Evolutionary conservation across 2,113 vertebrate species (phyloP).

Genomic region (Cryptoleucopteryx plumbea): DNA sequence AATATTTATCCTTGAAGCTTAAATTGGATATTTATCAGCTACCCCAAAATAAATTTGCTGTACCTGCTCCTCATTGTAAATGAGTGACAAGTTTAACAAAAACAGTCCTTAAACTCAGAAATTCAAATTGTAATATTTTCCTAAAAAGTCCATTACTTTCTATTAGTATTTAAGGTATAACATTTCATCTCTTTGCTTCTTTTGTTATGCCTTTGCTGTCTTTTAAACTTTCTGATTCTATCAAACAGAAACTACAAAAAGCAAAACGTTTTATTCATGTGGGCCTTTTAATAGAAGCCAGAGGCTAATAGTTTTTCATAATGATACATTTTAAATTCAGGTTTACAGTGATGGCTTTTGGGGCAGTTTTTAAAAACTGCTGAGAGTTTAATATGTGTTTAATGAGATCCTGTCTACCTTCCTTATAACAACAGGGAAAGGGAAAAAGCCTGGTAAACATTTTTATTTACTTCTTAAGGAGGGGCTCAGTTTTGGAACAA

Average conservation of each 20-base stretch:
- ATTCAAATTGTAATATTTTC: background rate
- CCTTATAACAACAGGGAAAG: too few relatives aligned
- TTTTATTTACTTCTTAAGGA: too few relatives aligned
- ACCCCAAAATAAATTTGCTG: background rate
- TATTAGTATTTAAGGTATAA: background rate
- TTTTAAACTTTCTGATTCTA: background rate
- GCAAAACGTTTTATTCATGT: background rate
- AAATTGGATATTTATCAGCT: background rate
- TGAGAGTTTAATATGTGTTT: background rate
- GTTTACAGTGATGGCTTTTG: background rate
- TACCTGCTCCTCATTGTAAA: background rate
- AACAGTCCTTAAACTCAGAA: background rate
- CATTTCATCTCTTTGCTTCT: background rate
- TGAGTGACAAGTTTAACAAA: background rate
- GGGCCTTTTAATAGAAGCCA: background rate
- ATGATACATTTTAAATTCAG: background rate
- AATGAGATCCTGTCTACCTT: background rate
- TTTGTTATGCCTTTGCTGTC: background rate
- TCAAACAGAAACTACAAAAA: constrained; percentile 22
- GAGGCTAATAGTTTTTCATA: background rate
- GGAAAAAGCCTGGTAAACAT: too few relatives aligned
- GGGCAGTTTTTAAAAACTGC: background rate
- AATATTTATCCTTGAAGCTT: background rate
- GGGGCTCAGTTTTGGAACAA: too few relatives aligned
- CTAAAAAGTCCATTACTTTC: background rate